These are phyloP conservation scores for Tretioscincus oriximinensis DNA, from an alignment of 2,113 vertebrate species.

Conservation along the genomic window DNA sequence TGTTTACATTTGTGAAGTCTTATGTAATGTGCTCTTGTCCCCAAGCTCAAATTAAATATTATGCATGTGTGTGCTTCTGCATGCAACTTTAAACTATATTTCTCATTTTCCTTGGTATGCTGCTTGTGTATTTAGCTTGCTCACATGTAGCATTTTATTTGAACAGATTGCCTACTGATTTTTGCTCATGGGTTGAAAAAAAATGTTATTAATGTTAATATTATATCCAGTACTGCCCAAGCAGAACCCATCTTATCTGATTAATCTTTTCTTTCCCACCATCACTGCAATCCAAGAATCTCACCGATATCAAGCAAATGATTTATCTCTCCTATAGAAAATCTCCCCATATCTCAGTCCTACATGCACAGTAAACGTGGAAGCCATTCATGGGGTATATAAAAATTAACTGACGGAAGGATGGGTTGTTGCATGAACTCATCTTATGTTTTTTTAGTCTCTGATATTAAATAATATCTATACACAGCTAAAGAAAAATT, in stretches of 20 bases:
- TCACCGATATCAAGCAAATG: too few species aligned
- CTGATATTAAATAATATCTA: too few species aligned
- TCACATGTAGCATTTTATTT: constrained; percentile 41
- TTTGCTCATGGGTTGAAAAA: constrained; percentile 66
- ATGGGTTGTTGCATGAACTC: too few species aligned
- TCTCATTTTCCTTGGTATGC: constrained; percentile 54
- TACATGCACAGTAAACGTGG: too few species aligned
- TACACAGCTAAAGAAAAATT: not conserved
- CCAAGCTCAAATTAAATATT: constrained; percentile 45
- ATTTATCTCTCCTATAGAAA: too few species aligned
- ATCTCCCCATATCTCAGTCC: too few species aligned
- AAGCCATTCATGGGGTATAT: too few species aligned
- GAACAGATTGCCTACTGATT: constrained; percentile 40
- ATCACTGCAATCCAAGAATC: too few species aligned
- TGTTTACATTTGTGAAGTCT: constrained; percentile 47
- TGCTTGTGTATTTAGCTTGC: constrained; percentile 49
- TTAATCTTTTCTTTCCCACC: not conserved
- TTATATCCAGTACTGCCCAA: not conserved
- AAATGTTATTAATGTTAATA: constrained; percentile 27
- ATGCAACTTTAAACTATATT: constrained; percentile 37
- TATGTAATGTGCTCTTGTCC: constrained; percentile 49
- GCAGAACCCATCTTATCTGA: not conserved
- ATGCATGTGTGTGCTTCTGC: constrained; percentile 19
- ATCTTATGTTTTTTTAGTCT: too few species aligned
- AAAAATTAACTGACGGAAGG: too few species aligned